Base-by-base conservation (phyloP, 2,888 invertebrate genomes). In the Pseudanteris insignis region DNA sequence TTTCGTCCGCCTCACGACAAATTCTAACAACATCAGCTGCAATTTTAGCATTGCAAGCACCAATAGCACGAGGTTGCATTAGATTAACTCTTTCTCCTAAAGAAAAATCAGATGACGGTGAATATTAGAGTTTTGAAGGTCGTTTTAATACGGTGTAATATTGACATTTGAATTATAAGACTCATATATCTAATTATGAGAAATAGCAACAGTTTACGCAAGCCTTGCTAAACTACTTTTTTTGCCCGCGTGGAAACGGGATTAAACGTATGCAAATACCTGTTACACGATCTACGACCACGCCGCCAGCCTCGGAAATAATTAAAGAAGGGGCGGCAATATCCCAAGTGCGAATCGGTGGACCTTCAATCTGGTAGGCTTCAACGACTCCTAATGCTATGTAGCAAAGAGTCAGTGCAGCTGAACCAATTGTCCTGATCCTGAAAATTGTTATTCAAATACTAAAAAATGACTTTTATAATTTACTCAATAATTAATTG, bases 311-410 rank as follows among this genome's bases (percentile, higher is more conserved):
- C 82, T 93, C 92, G 29, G 82, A 80, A 18, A 91, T 83, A 61
- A 92, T 89, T 26, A 93, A 76, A 13, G 85, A 86, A 1, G 89
- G 89, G 8, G 90, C 92, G 13, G 90, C 87, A 18, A 90, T 86
- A 76, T 93, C 92, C 92, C 92, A 93, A 7, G 88, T 85, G 68
- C 89, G 86, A 30, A 91, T 83, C 50, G 90, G 90, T 14, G 78
- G 78, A 28, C 78, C 78, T 73, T 89, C 89, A 69, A 90, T 89
- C 67, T 86, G 86, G 76, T 89, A 91, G 24, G 84, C 86, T 71
- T 90, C 90, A 12, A 86, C 82, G 36, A 82, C 81, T 2, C 92
- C 92, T 51, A 84, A 80, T 1, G 92, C 92, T 0, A 92, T 86
- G 73, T 87, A 86, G 68, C 89, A 88, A 68, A 92, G 82, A 25